Evolutionary conservation across 2,888 invertebrate genomes (phyloP).

Genomic region (Mesodorylaimus sp.): DNA sequence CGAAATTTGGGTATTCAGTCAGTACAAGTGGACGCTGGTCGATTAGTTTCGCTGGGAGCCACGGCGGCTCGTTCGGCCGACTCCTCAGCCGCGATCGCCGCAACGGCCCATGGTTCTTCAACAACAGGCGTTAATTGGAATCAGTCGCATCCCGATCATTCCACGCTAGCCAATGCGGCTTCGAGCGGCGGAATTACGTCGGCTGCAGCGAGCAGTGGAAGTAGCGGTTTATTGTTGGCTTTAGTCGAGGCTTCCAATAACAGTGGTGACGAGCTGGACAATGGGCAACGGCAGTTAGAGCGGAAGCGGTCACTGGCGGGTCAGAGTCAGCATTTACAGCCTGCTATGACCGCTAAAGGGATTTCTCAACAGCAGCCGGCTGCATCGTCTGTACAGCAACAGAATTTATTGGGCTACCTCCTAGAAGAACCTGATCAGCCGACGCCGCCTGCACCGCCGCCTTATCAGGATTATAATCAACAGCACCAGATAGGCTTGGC

Average conservation of each 20-base stretch:
- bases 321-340: background rate
- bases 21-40: conserved; percentile 64
- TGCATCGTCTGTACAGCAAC: background rate
- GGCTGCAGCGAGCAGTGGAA: no score
- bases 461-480: background rate
- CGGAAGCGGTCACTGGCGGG: no score
- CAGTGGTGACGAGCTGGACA: no score
- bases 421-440: background rate
- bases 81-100: background rate
- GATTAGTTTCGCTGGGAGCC: background rate
- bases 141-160: no score
- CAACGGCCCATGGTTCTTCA: background rate
- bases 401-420: background rate
- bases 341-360: background rate
- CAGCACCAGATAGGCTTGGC: background rate
- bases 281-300: no score
- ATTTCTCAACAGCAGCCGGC: background rate
- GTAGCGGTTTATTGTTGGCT: no score
- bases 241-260: no score
- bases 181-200: no score
- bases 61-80: background rate
- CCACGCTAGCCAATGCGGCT: no score
- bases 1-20: conserved; percentile 79
- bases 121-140: no score
- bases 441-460: background rate